Percentiles rank a stretch among this genome's conserved stretches.
phyloP scores from a whole-genome alignment of 2,797 vertebrate species.

The Argentina silus region DNA sequence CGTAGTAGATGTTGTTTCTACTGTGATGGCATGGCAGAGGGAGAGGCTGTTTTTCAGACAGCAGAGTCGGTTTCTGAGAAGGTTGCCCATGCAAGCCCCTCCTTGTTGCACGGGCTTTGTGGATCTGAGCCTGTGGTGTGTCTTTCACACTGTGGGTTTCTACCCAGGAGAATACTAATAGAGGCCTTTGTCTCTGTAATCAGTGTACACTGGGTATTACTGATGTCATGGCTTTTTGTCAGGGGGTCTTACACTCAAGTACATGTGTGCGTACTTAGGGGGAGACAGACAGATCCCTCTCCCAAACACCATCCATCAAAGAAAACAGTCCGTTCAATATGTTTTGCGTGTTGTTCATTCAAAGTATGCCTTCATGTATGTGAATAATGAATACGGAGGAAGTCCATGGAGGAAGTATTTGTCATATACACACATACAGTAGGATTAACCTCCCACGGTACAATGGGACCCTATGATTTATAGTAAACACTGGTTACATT shows the following conservation, averaged over 20 bases:
- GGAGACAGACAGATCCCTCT: background rate
- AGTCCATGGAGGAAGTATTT: background rate
- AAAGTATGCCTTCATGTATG: background rate
- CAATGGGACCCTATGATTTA: constrained; percentile 10
- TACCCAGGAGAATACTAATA: constrained; percentile 65
- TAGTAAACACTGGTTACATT: constrained; percentile 15
- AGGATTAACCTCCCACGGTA: background rate
- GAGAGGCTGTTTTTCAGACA: background rate
- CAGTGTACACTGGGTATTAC: constrained; percentile 45
- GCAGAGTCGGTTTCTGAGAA: background rate
- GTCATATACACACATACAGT: background rate
- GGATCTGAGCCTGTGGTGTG: constrained; percentile 35
- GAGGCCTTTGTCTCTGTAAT: constrained; percentile 47
- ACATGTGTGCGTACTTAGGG: constrained; percentile 32
- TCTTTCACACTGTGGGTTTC: constrained; percentile 35
- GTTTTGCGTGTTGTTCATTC: background rate
- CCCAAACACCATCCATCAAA: background rate
- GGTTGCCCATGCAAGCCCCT: background rate
- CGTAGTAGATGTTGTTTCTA: no score
- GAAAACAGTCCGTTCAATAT: background rate
- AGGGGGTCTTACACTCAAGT: constrained; percentile 10
- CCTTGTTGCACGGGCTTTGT: constrained; percentile 26
- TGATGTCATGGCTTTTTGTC: constrained; percentile 39
- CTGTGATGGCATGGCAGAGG: background rate
- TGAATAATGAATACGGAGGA: no score